Conservation (phyloP, 2,888 invertebrate species). For the Cheilosia soror region DNA sequence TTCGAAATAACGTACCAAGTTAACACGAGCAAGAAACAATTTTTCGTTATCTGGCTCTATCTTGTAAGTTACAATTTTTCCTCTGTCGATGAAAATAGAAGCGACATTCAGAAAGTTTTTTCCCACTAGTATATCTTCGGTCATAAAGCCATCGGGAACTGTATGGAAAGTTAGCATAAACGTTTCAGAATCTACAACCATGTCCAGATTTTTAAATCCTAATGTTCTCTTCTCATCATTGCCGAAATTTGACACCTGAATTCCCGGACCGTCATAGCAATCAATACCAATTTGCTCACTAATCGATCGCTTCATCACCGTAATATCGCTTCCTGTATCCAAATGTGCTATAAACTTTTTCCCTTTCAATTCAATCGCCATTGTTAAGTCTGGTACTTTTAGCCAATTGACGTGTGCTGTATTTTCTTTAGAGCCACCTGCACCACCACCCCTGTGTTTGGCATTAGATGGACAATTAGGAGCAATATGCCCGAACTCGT, state of each 20-base stretch:
- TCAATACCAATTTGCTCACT: not conserved
- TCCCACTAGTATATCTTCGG: conserved; percentile 12
- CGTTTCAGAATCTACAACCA: not conserved
- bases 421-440: not conserved
- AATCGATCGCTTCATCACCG: not conserved
- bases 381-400: not conserved
- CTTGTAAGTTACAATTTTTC: not conserved
- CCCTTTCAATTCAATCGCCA: not conserved
- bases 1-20: not conserved
- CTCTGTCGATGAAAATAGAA: conserved; percentile 9
- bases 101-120: conserved; percentile 8
- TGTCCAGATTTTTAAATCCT: not conserved
- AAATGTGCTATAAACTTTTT: not conserved
- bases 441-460: not conserved
- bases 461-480: conserved; percentile 14
- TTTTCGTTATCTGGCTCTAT: not conserved
- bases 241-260: not conserved
- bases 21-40: not conserved
- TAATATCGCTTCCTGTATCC: conserved; percentile 8
- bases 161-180: not conserved
- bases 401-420: not conserved
- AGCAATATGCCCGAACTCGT: conserved; percentile 35
- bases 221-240: not conserved
- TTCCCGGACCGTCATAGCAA: not conserved
- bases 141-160: conserved; percentile 10